Conservation (phyloP, 2,797 vertebrate species). For the Phyllotis vaccarum region DNA sequence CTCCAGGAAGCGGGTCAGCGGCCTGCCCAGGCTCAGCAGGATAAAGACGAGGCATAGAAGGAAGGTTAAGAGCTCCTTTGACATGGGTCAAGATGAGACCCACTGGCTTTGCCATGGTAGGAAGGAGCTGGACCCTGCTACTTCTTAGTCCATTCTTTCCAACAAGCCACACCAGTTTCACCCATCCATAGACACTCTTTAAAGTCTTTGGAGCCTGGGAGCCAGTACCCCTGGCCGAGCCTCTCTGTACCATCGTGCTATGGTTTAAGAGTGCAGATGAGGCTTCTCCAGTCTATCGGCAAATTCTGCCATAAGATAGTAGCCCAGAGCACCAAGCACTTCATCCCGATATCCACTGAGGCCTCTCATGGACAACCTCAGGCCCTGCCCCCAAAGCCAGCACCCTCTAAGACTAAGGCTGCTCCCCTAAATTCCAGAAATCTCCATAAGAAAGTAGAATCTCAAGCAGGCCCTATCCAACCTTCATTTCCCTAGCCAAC, state of each 20-base stretch:
- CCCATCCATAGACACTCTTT: background rate
- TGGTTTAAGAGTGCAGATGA: background rate
- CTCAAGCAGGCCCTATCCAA: background rate
- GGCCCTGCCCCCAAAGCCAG: background rate
- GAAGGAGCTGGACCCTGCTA: background rate
- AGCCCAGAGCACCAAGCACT: background rate
- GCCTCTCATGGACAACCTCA: background rate
- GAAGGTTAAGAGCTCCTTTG: background rate
- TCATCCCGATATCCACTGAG: background rate
- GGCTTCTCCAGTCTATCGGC: background rate
- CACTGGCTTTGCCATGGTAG: background rate
- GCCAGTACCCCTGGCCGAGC: background rate
- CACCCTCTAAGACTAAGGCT: background rate
- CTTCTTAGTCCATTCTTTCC: background rate
- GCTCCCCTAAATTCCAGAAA: background rate
- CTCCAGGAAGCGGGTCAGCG: background rate
- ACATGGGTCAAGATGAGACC: background rate
- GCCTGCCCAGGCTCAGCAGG: background rate
- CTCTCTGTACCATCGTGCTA: background rate
- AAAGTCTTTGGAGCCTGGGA: background rate
- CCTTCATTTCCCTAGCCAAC: conserved; percentile 57
- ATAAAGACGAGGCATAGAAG: background rate
- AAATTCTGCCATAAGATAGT: background rate
- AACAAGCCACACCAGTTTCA: background rate
- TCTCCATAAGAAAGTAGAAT: background rate